Conservation (phyloP, 2,888 invertebrate species). For the Icerya purchasi region DNA sequence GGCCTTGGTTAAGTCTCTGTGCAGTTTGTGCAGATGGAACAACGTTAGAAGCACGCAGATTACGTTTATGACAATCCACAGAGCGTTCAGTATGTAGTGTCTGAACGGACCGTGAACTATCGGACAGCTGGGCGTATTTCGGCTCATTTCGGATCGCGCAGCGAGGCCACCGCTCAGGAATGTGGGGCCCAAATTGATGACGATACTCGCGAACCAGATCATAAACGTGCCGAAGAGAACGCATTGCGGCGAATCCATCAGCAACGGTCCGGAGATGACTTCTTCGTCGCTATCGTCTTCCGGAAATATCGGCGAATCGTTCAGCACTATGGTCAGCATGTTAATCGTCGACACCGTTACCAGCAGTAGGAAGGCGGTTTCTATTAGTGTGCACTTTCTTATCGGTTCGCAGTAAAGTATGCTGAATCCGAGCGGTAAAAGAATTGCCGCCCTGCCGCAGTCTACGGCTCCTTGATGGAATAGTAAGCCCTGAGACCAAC, state of each 20-base stretch:
- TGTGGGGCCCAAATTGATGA: conserved; percentile 72
- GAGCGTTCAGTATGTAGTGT: conserved; percentile 71
- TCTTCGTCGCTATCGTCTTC: conserved; percentile 45
- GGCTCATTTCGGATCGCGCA: conserved; percentile 51
- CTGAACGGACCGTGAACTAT: conserved; percentile 68
- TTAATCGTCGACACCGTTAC: conserved; percentile 81
- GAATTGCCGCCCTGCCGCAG: conserved; percentile 55
- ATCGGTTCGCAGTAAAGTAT: conserved; percentile 64
- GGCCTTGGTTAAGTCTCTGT: conserved; percentile 59
- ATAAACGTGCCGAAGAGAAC: conserved; percentile 76
- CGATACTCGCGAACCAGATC: conserved; percentile 82
- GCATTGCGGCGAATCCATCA: conserved; percentile 74
- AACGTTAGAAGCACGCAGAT: conserved; percentile 65
- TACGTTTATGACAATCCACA: conserved; percentile 74
- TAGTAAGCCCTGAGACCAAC: conserved; percentile 66
- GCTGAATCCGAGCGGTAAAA: conserved; percentile 55
- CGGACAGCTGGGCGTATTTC: conserved; percentile 63
- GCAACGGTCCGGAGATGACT: conserved; percentile 48
- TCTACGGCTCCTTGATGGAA: conserved; percentile 71
- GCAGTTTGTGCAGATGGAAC: conserved; percentile 57
- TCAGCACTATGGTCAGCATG: conserved; percentile 65
- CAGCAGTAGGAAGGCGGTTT: conserved; percentile 66
- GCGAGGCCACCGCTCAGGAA: conserved; percentile 64
- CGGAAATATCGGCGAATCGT: conserved; percentile 70
- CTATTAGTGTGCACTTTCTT: conserved; percentile 65